Evolutionary conservation across 2,113 vertebrate species (phyloP), one percentile per base, ranked within the genome.

Genomic region (Trematomus loennbergii): DNA sequence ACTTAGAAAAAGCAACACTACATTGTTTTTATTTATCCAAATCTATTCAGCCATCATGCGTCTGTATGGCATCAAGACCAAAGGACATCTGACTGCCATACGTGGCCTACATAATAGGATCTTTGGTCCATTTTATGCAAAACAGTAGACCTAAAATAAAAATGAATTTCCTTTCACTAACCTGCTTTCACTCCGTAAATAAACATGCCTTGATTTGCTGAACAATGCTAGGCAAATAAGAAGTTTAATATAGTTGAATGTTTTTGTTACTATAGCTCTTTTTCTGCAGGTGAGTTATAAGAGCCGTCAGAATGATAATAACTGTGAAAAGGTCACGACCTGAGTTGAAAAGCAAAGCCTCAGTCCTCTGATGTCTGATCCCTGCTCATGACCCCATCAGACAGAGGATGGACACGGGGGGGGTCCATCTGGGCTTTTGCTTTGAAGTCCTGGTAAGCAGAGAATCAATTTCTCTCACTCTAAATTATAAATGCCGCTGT

Each of bases 401-500:
- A 43, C 12, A 18, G 45, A 48, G 53, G 54, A 43, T 0, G 20
- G 33, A 64, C 43, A 25, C 16, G 7, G 58, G 33, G 20, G 58
- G 33, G 20, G 62, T 83, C 36, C 53, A 79, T 50, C 55, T 81
- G 43, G 45, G 45, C 68, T 73, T 61, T 84, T 11, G 45, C 80
- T 90, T 91, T 89, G 84, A 92, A 89, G 87, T 83, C 40, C 11
- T 18, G 48, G 48, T 61, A 58, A 75, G 43, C 12, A 80, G 60
- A 69, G 45, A 82, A 70, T 78, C 12, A 53, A 33, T 77, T 82
- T 54, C 25, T 61, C 16, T 72, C 60, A 33, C 18, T 55, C 20
- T 70, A 60, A 70, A 62, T 53, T 2, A 54, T 73, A 72, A 55
- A 49, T 61, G 53, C 66, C 68, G 50, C 45, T 48, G 11, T 50